Conservation (phyloP, 2,888 invertebrate species). For the Byasa hedistus region DNA sequence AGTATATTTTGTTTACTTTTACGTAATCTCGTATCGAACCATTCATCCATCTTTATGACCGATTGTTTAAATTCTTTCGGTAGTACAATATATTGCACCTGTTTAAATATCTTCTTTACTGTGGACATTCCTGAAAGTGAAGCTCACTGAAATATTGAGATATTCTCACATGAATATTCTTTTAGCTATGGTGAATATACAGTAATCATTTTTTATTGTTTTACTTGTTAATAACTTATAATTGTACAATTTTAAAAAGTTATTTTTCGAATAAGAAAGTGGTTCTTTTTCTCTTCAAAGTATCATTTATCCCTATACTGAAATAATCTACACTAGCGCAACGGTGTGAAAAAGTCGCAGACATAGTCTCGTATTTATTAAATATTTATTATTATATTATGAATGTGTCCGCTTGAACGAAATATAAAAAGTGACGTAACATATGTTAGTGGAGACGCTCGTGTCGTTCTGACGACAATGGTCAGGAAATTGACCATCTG, state of each 20-base stretch:
- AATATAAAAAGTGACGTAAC: constrained; percentile 13
- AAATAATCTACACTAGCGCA: too few relatives aligned
- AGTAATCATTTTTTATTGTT: not conserved
- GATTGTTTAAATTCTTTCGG: constrained; percentile 22
- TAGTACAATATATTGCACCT: constrained; percentile 21
- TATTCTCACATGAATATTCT: not conserved
- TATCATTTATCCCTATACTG: too few relatives aligned
- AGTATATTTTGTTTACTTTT: constrained; percentile 19
- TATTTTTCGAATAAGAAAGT: too few relatives aligned
- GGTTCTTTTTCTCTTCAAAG: too few relatives aligned
- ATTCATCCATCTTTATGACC: constrained; percentile 22
- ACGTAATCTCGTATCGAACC: constrained; percentile 17
- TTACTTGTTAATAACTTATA: not conserved
- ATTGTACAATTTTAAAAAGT: too few relatives aligned
- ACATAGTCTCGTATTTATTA: too few relatives aligned
- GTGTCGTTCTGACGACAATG: constrained; percentile 45
- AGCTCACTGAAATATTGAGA: not conserved
- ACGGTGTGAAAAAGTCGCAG: too few relatives aligned
- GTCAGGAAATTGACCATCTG: constrained; percentile 68
- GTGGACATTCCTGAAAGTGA: constrained; percentile 7
- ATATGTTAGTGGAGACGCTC: constrained; percentile 11
- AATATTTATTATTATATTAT: too few relatives aligned
- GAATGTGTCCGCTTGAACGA: not conserved
- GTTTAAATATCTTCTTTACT: constrained; percentile 11
- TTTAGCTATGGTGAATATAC: not conserved